Conservation (phyloP, 2,113 vertebrate species). For the Chloebia gouldiae region DNA sequence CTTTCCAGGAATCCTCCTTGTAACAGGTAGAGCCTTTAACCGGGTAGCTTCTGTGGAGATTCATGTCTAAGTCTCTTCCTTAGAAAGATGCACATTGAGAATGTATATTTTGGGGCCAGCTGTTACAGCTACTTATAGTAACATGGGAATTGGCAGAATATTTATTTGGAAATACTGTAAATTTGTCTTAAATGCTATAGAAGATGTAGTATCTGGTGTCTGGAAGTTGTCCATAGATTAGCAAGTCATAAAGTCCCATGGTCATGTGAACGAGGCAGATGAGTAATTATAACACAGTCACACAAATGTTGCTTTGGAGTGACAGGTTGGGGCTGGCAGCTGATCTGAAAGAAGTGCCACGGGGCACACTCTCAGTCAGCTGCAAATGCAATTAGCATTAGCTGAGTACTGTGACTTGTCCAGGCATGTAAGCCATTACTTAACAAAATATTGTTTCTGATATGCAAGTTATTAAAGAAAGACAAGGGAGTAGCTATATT, state of each 20-base stretch:
- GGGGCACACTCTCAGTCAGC: background rate
- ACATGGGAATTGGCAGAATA: background rate
- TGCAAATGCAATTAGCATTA: slow-evolving; percentile 6
- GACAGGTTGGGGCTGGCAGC: background rate
- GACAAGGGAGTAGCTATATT: background rate
- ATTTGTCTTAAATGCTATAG: background rate
- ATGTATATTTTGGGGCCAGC: background rate
- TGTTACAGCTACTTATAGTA: background rate
- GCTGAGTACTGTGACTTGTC: background rate
- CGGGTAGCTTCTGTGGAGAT: background rate
- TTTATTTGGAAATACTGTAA: background rate
- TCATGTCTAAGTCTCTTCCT: background rate
- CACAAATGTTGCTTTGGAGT: background rate
- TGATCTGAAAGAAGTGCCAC: background rate
- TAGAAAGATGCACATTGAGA: background rate
- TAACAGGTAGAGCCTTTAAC: background rate
- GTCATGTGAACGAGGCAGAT: background rate
- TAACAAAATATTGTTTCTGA: slow-evolving; percentile 1
- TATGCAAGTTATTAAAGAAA: background rate
- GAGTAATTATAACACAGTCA: background rate
- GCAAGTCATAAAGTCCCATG: background rate
- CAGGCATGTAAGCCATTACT: background rate
- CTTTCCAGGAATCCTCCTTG: background rate
- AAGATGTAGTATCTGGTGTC: background rate
- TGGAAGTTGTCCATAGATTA: background rate